A percentile compares a stretch with the other conserved stretches of the same genome.
These are phyloP conservation scores for Melanchra persicariae DNA, from an alignment of 2,888 invertebrate genomes.

Conservation along the genomic window DNA sequence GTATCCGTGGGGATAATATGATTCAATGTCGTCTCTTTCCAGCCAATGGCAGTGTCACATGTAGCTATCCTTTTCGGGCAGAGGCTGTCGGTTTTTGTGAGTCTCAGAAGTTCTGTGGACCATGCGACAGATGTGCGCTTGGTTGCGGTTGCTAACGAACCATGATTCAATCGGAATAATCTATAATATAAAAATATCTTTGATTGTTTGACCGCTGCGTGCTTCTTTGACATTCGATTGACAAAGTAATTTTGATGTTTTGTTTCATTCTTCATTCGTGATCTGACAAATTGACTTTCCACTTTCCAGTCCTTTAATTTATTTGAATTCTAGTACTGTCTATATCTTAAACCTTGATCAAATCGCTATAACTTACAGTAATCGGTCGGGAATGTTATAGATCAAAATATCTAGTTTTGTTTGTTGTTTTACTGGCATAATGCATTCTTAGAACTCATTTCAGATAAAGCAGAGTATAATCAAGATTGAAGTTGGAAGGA, in stretches of 20 bases:
- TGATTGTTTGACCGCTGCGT: slow-evolving; percentile 86
- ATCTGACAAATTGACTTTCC: slow-evolving; percentile 22
- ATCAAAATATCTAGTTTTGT: slow-evolving; percentile 48
- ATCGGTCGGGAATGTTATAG: slow-evolving; percentile 40
- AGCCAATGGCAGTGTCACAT: slow-evolving; percentile 64
- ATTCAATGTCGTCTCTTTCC: slow-evolving; percentile 76
- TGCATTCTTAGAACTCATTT: slow-evolving; percentile 71
- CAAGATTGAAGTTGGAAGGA: slow-evolving; percentile 79
- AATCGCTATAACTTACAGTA: slow-evolving; percentile 44
- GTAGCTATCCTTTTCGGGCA: slow-evolving; percentile 77
- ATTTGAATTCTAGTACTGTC: slow-evolving; percentile 3
- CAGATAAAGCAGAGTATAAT: slow-evolving; percentile 76
- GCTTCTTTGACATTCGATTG: slow-evolving; percentile 74
- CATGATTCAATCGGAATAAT: slow-evolving; percentile 88
- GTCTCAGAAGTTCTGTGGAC: slow-evolving; percentile 86
- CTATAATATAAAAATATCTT: slow-evolving; percentile 83
- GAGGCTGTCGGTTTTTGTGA: slow-evolving; percentile 86
- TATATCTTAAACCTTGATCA: slow-evolving; percentile 26
- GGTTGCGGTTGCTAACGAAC: slow-evolving; percentile 88
- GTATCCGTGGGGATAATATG: slow-evolving; percentile 78
- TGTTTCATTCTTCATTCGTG: slow-evolving; percentile 31
- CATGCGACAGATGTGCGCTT: slow-evolving; percentile 90
- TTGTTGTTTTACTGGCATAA: slow-evolving; percentile 62
- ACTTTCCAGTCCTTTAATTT: background rate
- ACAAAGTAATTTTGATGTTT: slow-evolving; percentile 58